phyloP scores from a whole-genome alignment of 2,113 vertebrate genomes.

The Gavialis gangeticus region DNA sequence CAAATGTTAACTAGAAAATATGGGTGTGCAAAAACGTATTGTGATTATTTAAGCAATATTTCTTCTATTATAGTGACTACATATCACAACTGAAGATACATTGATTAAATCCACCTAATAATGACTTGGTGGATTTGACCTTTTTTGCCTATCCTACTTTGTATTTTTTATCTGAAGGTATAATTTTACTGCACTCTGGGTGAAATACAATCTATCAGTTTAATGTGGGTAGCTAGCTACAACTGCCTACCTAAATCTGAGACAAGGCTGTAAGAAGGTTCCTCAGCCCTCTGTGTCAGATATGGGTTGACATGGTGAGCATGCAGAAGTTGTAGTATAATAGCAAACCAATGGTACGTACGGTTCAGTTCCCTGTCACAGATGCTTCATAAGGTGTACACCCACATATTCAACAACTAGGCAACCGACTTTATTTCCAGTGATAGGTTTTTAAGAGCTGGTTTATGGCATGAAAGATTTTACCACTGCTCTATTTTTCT shows the following conservation, averaged over 20 bases:
- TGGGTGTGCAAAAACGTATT: not conserved
- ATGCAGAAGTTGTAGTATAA: not conserved
- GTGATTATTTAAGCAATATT: not conserved
- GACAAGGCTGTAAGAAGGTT: not conserved
- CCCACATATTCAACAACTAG: not conserved
- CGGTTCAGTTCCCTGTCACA: not conserved
- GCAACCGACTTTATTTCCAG: not conserved
- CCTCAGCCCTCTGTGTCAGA: not conserved
- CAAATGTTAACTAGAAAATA: not conserved
- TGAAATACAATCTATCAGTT: not conserved
- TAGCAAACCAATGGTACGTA: not conserved
- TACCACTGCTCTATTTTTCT: not conserved
- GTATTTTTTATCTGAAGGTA: not conserved
- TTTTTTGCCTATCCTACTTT: not conserved
- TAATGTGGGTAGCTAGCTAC: not conserved
- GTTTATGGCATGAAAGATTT: not conserved
- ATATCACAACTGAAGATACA: rapidly evolving
- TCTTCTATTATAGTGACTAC: not conserved
- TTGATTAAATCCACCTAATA: not conserved
- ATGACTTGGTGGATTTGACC: not conserved
- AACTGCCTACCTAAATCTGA: not conserved
- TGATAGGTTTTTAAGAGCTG: not conserved
- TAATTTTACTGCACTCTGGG: not conserved
- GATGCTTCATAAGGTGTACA: not conserved
- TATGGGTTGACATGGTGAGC: not conserved